These are phyloP conservation scores for Nomada flava DNA, from an alignment of 2,888 invertebrate genomes.

Conservation along the genomic window DNA sequence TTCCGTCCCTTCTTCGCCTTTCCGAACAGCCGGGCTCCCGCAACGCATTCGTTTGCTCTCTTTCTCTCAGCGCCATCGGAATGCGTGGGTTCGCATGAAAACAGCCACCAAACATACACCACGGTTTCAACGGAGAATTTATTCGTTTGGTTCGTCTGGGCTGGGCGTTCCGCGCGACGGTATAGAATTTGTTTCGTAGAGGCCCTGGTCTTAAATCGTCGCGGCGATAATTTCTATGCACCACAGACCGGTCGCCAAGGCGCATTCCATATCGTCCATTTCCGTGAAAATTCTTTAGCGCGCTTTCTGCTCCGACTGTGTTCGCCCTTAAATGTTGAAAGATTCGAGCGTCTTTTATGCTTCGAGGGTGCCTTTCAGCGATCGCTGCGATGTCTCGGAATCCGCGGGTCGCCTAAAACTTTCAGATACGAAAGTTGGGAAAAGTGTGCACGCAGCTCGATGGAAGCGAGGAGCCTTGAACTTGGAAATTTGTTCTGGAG, in stretches of 20 bases:
- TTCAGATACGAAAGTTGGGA: not conserved
- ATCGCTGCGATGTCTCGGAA: not conserved
- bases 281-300: not conserved
- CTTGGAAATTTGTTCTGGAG: constrained; percentile 52
- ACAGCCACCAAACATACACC: constrained; percentile 1
- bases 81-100: constrained; percentile 1
- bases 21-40: not conserved
- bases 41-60: not conserved
- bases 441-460: not conserved
- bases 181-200: constrained; percentile 16
- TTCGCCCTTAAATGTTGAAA: not conserved
- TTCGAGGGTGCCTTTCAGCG: not conserved
- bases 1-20: too few relatives aligned
- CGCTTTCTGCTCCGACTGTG: too few relatives aligned
- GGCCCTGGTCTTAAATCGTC: constrained; percentile 10
- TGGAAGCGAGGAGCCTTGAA: constrained; percentile 54
- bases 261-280: constrained; percentile 4
- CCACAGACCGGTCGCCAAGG: not conserved
- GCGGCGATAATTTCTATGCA: constrained; percentile 5
- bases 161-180: not conserved
- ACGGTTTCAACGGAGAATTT: constrained; percentile 4
- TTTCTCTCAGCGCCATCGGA: not conserved
- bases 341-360: not conserved
- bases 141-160: constrained; percentile 3
- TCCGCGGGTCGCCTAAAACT: not conserved